phyloP scores from a whole-genome alignment of 2,113 vertebrate species.

The Periophthalmus modestus region DNA sequence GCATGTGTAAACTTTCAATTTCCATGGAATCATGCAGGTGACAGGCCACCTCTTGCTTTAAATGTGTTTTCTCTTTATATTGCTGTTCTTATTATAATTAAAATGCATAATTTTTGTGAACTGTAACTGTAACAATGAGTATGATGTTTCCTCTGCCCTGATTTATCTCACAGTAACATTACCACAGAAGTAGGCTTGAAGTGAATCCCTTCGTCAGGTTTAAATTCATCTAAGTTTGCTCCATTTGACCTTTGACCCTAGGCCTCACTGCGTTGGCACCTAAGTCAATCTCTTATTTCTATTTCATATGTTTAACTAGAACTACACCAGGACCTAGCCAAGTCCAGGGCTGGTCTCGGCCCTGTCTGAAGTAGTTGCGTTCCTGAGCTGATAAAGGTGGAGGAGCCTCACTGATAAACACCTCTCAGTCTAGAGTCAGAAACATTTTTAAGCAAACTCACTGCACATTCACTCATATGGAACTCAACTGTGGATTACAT shows the following conservation, averaged over 20 bases:
- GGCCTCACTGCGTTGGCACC: neutral
- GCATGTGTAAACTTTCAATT: no score
- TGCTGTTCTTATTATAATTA: no score
- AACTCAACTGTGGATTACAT: neutral
- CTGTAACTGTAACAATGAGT: neutral
- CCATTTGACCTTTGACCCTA: neutral
- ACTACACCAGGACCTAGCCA: neutral
- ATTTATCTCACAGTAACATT: neutral
- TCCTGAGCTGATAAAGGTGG: conserved; percentile 2
- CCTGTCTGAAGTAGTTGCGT: conserved; percentile 4
- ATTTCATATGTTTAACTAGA: neutral
- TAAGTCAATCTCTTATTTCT: neutral
- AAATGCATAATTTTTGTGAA: neutral
- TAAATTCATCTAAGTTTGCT: neutral
- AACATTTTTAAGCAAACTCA: neutral
- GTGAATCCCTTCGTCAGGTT: neutral
- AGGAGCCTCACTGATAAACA: conserved; percentile 1
- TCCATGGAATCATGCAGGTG: no score
- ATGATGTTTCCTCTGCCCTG: neutral
- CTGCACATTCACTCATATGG: neutral
- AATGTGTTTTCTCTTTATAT: no score
- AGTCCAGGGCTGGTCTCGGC: neutral
- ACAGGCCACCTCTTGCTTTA: no score
- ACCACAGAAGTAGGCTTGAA: neutral
- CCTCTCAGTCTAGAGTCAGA: neutral